Conservation (phyloP, 2,797 vertebrate genomes). For the Silurus aristotelis region DNA sequence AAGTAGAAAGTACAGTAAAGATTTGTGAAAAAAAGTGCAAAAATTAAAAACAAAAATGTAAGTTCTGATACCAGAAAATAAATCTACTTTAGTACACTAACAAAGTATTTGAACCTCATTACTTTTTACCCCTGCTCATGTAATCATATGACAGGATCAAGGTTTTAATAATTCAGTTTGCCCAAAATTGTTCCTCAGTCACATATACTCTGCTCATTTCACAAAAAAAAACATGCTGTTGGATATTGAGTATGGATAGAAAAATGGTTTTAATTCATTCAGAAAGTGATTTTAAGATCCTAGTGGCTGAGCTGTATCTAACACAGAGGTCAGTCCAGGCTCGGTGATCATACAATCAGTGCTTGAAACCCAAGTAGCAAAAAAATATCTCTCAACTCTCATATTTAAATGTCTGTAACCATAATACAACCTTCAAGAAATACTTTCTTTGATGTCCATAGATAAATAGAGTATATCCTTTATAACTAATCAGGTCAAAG, state of each 20-base stretch:
- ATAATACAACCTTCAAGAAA: background rate
- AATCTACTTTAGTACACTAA: no score
- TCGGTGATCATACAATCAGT: background rate
- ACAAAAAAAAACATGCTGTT: background rate
- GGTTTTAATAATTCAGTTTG: background rate
- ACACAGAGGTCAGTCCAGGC: background rate
- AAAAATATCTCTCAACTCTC: no score
- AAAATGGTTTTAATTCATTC: background rate
- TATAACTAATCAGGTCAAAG: no score
- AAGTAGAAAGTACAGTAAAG: no score
- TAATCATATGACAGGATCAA: background rate
- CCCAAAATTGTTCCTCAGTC: no score
- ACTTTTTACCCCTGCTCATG: background rate
- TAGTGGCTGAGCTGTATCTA: background rate
- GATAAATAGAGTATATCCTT: background rate
- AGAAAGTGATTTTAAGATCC: background rate
- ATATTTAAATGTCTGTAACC: background rate
- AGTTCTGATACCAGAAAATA: no score
- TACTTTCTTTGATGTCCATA: background rate
- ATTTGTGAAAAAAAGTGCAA: no score
- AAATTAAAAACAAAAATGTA: no score
- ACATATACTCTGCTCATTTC: background rate
- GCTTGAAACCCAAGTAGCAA: background rate
- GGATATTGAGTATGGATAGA: background rate
- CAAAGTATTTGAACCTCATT: no score